Evolutionary conservation across 2,888 invertebrate species (phyloP), one percentile per base, ranked within the genome.

Genomic region (Gandaritis pyraliata): DNA sequence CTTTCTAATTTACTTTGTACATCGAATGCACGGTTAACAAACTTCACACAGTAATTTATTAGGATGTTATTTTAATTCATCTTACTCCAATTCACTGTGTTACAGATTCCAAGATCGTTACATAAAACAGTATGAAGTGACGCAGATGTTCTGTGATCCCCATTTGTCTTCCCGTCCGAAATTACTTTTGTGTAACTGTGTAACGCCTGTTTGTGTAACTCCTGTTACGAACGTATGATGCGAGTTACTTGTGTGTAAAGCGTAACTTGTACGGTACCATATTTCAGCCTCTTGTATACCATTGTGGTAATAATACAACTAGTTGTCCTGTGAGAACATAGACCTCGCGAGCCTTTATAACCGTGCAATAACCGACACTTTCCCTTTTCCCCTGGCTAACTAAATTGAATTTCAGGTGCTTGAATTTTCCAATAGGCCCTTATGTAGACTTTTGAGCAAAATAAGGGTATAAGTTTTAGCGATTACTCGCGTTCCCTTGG

Each of bases 161-260:
- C 69, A 72, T 72, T 68, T 69, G 58, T 72, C 70, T 67, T 65
- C 47, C 4, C 12, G 30, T 43, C 43, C 41, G 52, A 54, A 64
- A 66, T 68, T 64, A 62, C 62, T 33, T 61, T 49, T 50, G 52
- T 56, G 33, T 59, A 15, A 36, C 52, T 39, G 33, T 33, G 33
- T 33, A 33, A 33, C 33, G 5, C 33, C 10, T n/a, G 41, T 50
- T 54, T 39, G 33, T 33, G 33, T 33, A 33, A 33, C 33, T 33
- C 33, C 10, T n/a, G 41, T 50, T 54, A 23, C 13, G 15, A 33
- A 45, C 60, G 30, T 30, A 48, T 18, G 30, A 36, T 30, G 15
- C 48, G 18, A 38, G 13, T 55, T 58, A 29, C 15, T 16, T 41
- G 48, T 55, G 16, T 18, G 39, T 33, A 33, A n/a, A n/a, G 38